phyloP scores from a whole-genome alignment of 2,888 invertebrate species.

The Eupithecia pulchellata region DNA sequence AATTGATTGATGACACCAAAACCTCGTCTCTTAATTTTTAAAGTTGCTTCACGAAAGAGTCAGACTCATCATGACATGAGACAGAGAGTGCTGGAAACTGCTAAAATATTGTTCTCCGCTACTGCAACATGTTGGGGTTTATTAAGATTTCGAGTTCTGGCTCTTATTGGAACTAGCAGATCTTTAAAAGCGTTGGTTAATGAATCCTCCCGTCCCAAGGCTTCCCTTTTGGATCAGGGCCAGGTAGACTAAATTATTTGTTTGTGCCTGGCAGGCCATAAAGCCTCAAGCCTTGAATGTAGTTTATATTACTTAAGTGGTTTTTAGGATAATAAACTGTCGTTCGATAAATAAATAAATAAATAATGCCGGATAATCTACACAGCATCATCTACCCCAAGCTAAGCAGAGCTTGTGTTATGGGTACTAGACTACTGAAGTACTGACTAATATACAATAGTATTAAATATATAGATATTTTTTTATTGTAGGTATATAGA shows the following conservation, averaged over 20 bases:
- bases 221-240: conserved; percentile 18
- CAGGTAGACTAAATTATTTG: conserved; percentile 18
- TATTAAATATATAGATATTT: too few relatives aligned
- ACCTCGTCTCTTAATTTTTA: background rate
- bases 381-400: too few relatives aligned
- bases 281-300: conserved; percentile 13
- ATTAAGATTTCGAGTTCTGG: conserved; percentile 6
- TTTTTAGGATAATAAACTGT: background rate
- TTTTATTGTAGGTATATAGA: too few relatives aligned
- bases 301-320: background rate
- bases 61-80: too few relatives aligned
- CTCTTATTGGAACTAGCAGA: conserved; percentile 2
- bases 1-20: background rate
- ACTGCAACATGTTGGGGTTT: background rate
- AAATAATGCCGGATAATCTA: too few relatives aligned
- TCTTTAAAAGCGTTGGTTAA: conserved; percentile 14
- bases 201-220: conserved; percentile 8
- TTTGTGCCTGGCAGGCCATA: conserved; percentile 17
- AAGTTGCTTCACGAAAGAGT: background rate
- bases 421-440: too few relatives aligned
- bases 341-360: too few relatives aligned
- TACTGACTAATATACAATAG: too few relatives aligned
- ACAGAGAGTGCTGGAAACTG: background rate
- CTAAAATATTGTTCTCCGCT: background rate
- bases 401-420: too few relatives aligned